phyloP scores from a whole-genome alignment of 1,140 invertebrate species.

The Aradophagus sp. region DNA sequence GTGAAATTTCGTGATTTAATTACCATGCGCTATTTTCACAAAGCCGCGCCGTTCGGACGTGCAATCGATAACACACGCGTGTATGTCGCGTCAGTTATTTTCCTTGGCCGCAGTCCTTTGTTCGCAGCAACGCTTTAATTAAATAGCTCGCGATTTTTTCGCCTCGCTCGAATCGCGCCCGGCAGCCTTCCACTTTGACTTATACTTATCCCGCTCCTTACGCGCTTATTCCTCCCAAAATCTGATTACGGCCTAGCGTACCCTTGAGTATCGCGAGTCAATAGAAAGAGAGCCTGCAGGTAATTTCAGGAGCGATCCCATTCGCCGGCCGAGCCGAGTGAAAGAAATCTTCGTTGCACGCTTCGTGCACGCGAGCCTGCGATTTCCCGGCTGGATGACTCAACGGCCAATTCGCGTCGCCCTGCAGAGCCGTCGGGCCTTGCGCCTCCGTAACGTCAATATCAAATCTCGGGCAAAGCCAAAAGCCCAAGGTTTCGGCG shows the following conservation, averaged over 20 bases:
- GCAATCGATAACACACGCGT: constrained; percentile 25
- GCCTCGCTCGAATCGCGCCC: constrained; percentile 1
- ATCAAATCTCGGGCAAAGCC: constrained; percentile 72
- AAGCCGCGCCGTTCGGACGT: constrained; percentile 30
- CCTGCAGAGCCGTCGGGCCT: constrained; percentile 24
- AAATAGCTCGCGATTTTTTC: constrained; percentile 49
- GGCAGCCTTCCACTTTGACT: constrained; percentile 1
- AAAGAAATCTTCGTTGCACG: constrained; percentile 20
- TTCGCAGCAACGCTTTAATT: constrained; percentile 32
- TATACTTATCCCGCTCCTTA: constrained; percentile 42
- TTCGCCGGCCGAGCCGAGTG: constrained; percentile 65
- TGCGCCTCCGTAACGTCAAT: constrained; percentile 36
- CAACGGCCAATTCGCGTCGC: background rate
- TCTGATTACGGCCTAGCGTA: constrained; percentile 54
- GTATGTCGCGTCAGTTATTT: constrained; percentile 23
- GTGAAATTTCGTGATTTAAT: constrained; percentile 51
- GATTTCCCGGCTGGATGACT: background rate
- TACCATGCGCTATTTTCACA: constrained; percentile 35
- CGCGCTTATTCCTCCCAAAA: constrained; percentile 52
- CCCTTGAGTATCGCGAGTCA: constrained; percentile 45
- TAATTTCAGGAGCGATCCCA: constrained; percentile 64
- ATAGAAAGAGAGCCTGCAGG: constrained; percentile 49
- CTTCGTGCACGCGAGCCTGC: constrained; percentile 17
- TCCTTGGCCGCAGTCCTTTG: constrained; percentile 41
- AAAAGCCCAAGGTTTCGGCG: constrained; percentile 64